phyloP scores from a whole-genome alignment of 2,797 vertebrate genomes.

The Micrastur ruficollis region DNA sequence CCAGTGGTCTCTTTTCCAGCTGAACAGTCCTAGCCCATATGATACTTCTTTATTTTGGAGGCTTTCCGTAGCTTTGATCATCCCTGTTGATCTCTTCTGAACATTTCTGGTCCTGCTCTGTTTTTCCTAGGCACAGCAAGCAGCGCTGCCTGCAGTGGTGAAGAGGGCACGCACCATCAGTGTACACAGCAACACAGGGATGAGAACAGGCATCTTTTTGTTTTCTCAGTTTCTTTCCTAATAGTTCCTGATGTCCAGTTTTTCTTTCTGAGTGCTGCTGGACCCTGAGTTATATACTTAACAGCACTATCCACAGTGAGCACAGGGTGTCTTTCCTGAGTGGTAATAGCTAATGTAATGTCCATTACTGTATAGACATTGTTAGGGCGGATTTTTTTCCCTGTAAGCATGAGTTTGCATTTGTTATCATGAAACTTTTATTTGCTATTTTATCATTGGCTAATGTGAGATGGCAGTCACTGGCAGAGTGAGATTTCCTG shows the following conservation, averaged over 20 bases:
- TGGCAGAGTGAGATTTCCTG: neutral
- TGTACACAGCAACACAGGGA: neutral
- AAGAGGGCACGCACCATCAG: neutral
- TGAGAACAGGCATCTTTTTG: neutral
- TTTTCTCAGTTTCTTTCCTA: neutral
- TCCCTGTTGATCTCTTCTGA: neutral
- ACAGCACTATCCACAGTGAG: neutral
- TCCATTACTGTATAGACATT: neutral
- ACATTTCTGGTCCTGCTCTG: neutral
- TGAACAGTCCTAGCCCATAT: neutral
- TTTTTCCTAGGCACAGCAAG: neutral
- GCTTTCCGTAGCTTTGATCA: neutral
- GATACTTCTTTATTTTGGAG: conserved; percentile 9
- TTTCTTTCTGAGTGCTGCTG: neutral
- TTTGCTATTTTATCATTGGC: neutral
- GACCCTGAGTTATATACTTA: neutral
- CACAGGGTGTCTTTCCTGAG: neutral
- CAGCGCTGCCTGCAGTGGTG: neutral
- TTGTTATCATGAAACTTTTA: neutral
- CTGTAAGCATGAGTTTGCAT: neutral
- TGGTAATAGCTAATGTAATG: neutral
- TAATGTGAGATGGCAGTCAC: neutral
- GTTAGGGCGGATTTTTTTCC: neutral
- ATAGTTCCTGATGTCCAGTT: neutral
- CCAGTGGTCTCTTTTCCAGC: neutral